Conservation (phyloP, 2,113 vertebrate genomes). For the Gopherus flavomarginatus region DNA sequence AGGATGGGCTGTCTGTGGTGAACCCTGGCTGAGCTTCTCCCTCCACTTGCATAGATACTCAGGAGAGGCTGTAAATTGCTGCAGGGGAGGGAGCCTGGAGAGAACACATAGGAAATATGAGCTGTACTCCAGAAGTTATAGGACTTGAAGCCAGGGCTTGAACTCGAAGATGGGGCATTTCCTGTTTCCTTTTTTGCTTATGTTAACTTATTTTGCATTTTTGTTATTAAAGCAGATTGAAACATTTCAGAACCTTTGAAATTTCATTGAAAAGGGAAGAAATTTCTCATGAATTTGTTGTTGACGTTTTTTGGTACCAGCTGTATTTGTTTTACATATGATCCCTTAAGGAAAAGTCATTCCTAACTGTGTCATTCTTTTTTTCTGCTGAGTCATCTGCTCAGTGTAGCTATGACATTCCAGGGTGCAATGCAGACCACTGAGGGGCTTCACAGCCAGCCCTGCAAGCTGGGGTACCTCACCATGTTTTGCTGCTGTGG, state of each 20-base stretch:
- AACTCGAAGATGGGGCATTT: not conserved
- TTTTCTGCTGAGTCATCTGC: not conserved
- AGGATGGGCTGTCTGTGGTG: not conserved
- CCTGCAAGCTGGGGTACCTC: not conserved
- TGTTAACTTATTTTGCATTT: not conserved
- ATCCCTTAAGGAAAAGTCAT: not conserved
- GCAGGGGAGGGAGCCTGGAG: not conserved
- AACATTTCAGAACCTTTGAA: not conserved
- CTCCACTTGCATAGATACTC: accelerated
- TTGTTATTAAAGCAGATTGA: not conserved
- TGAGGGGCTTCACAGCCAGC: not conserved
- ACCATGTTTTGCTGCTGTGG: not conserved
- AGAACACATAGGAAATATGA: not conserved
- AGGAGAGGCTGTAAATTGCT: not conserved
- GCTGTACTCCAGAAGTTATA: not conserved
- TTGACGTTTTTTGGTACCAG: not conserved
- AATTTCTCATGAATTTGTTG: not conserved
- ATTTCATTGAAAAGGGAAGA: not conserved
- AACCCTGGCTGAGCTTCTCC: not conserved
- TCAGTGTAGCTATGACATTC: not conserved
- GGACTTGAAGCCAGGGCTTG: not conserved
- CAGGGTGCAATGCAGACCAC: not conserved
- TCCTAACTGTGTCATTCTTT: not conserved
- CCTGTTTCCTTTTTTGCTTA: not conserved
- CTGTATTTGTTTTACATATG: not conserved